A percentile compares a stretch with the other conserved stretches of the same genome.
Evolutionary conservation across 2,113 vertebrate genomes (phyloP).

Genomic region (Hemibagrus wyckioides): DNA sequence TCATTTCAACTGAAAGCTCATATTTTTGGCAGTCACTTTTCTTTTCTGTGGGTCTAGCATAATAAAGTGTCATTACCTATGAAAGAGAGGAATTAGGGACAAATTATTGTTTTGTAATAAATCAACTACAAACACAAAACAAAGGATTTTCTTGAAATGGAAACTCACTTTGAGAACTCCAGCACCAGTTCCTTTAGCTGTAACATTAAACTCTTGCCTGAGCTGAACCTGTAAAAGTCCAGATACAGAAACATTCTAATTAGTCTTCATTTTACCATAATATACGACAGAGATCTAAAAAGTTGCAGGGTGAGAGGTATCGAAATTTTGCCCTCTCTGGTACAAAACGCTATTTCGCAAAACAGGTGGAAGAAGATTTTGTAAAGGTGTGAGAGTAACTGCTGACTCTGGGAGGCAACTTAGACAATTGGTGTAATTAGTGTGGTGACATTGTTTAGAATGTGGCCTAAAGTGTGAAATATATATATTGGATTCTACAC

Average conservation of each 20-base stretch:
- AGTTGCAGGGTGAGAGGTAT: not conserved
- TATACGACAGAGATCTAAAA: not conserved
- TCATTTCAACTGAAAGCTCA: slow-evolving; percentile 57
- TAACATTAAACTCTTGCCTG: slow-evolving; percentile 73
- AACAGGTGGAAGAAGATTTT: not conserved
- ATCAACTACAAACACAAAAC: not conserved
- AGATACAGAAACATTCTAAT: not conserved
- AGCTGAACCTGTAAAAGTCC: slow-evolving; percentile 57
- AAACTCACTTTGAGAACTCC: slow-evolving; percentile 73
- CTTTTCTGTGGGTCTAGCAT: slow-evolving; percentile 67
- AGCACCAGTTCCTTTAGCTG: slow-evolving; percentile 73
- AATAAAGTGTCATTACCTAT: slow-evolving; percentile 79
- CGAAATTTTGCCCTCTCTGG: not conserved
- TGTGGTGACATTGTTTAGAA: no score
- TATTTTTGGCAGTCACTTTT: slow-evolving; percentile 75
- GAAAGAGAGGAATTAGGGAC: not conserved
- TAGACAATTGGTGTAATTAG: no score
- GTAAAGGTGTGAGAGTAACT: not conserved
- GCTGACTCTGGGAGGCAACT: no score
- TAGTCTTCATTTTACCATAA: no score
- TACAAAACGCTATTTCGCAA: not conserved
- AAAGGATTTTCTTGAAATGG: not conserved
- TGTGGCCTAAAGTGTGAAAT: no score
- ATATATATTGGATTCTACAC: not conserved
- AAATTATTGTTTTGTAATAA: not conserved